Percentiles rank a stretch among this genome's conserved stretches.
Evolutionary conservation across 2,797 vertebrate genomes (phyloP).

Genomic region (Odontamblyopus lacepedii): DNA sequence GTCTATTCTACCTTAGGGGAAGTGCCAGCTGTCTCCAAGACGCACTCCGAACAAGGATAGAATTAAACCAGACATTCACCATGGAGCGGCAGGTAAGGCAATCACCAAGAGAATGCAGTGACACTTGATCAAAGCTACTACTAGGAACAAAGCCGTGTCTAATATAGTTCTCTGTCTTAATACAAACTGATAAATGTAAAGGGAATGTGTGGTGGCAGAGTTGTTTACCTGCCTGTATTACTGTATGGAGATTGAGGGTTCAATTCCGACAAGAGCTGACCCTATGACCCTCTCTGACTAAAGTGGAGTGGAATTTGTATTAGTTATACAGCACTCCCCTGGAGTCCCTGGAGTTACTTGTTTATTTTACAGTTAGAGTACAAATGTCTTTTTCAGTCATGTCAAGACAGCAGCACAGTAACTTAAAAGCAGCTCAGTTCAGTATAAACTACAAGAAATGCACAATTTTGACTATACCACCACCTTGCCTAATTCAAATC

Average conservation of each 20-base stretch:
- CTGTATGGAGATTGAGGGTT: background rate
- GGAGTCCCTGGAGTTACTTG: background rate
- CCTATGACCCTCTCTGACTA: background rate
- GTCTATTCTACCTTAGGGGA: conserved; percentile 65
- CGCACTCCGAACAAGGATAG: conserved; percentile 36
- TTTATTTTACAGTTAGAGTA: background rate
- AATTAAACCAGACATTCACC: conserved; percentile 49
- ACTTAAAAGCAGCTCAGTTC: too few species aligned
- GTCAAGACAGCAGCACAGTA: too few species aligned
- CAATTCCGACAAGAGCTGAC: background rate
- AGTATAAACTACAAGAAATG: too few species aligned
- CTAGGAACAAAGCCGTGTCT: background rate
- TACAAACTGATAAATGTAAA: background rate
- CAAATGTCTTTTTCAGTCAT: too few species aligned
- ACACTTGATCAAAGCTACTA: conserved; percentile 1
- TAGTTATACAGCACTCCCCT: background rate
- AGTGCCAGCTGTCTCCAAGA: conserved; percentile 49
- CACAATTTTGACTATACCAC: too few species aligned
- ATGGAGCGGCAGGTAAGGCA: conserved; percentile 80
- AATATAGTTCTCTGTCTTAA: background rate
- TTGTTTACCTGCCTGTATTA: background rate
- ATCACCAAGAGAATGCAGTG: conserved; percentile 36
- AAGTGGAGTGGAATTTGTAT: background rate
- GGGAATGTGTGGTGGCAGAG: background rate
- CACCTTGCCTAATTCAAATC: background rate